phyloP scores from a whole-genome alignment of 2,888 invertebrate genomes.

The Hypsopygia costalis region DNA sequence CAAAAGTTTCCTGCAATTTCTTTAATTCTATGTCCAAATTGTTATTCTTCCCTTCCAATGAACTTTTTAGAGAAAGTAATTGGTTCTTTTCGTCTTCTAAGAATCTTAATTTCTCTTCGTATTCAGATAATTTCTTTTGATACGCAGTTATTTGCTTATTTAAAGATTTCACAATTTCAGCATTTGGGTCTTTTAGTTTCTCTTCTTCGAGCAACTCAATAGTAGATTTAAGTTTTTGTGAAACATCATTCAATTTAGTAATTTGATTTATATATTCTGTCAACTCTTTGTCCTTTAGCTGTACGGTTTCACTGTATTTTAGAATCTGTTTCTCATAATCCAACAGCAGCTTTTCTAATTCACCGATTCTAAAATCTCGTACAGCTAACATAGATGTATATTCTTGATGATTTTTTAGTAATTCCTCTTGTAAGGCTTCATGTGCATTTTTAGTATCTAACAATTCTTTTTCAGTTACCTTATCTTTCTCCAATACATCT shows the following conservation, averaged over 20 bases:
- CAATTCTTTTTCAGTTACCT: constrained; percentile 44
- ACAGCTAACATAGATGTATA: constrained; percentile 47
- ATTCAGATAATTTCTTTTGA: constrained; percentile 61
- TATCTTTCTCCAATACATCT: constrained; percentile 38
- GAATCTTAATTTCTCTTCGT: constrained; percentile 54
- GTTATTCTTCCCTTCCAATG: constrained; percentile 49
- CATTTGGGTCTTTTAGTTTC: constrained; percentile 71
- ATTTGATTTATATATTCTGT: constrained; percentile 76
- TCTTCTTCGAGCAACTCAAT: constrained; percentile 71
- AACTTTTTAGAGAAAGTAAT: constrained; percentile 48
- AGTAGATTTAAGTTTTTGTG: constrained; percentile 73
- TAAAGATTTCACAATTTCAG: constrained; percentile 71
- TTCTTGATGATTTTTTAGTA: constrained; percentile 58
- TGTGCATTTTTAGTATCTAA: constrained; percentile 43
- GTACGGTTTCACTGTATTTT: constrained; percentile 59
- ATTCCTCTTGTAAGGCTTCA: constrained; percentile 50
- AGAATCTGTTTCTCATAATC: constrained; percentile 75
- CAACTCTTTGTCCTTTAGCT: constrained; percentile 71
- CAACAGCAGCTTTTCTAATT: constrained; percentile 68
- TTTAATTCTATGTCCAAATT: constrained; percentile 54
- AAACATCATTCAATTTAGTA: constrained; percentile 72
- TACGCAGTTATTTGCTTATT: constrained; percentile 74
- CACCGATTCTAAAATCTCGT: constrained; percentile 67
- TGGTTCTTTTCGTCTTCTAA: constrained; percentile 71
- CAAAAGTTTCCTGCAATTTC: constrained; percentile 60